Base-by-base conservation (phyloP, 1,140 invertebrate species). In the Microvelia longipes region DNA sequence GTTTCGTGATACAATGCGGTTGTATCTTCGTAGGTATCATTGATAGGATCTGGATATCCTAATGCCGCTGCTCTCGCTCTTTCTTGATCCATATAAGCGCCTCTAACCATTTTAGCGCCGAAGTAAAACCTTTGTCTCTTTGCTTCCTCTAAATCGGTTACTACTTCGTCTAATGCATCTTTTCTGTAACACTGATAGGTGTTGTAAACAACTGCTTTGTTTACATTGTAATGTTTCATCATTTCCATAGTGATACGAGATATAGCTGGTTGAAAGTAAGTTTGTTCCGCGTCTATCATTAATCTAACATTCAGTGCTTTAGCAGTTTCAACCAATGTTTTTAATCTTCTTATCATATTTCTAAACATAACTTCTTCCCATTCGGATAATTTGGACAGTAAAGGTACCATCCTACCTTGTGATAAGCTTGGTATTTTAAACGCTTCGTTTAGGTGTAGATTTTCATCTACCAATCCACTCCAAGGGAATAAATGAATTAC, bases 221-320 rank as follows among this genome's bases (percentile, higher is more conserved):
- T 83, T 75, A 87, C 90, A 81, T 96, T 96, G 80, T 94, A 98
- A 81, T 95, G 94, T 74, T 94, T 84, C 96, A 98, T 98, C 88
- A 99, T 90, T 82, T 98, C 97, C 77, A 98, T 84, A 2, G 95
- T 94, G 74, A 99, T 88, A 72, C 96, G 86, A 68, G 93, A 94
- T 71, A 99, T 99, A 60, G 96, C 97, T 2, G 96, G 96, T 82
- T 99, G 97, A 83, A 99, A 99, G 80, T 99, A 99, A 0, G 94
- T 96, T 81, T 99, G 97, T 80, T 99, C 97, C 0, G 97, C 97
- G 81, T 99, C 97, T 66, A 99, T 88, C 96, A 99, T 98, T 75
- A 99, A 90, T 70, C 96, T 87, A 0, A 98, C 94, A 76, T 97
- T 92, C 75, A 92, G 83, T 70, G 92, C 90, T 74, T 88, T 85